These are phyloP conservation scores for Centropus unirufus DNA, from an alignment of 2,113 vertebrate genomes.

Conservation along the genomic window DNA sequence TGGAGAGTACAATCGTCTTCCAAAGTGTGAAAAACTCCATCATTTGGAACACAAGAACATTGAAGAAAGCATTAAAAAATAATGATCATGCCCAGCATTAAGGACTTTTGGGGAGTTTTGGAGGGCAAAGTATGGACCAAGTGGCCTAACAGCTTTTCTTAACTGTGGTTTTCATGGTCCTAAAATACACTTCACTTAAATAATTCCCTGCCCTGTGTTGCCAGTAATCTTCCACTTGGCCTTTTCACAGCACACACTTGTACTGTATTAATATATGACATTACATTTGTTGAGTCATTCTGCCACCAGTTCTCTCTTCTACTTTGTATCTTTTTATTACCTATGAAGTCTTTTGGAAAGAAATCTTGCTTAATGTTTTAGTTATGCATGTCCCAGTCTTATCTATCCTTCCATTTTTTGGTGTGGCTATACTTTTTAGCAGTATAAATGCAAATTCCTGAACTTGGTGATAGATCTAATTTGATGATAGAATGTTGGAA, in stretches of 20 bases:
- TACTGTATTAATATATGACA: background rate
- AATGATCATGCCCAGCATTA: background rate
- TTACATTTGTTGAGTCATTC: background rate
- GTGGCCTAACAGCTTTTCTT: background rate
- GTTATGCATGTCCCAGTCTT: background rate
- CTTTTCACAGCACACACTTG: background rate
- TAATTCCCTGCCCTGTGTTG: constrained; percentile 38
- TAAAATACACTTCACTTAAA: constrained; percentile 30
- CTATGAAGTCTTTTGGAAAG: background rate
- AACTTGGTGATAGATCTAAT: background rate
- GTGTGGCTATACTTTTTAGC: background rate
- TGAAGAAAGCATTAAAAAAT: constrained; percentile 31
- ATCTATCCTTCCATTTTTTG: too few relatives aligned
- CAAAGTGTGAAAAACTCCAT: background rate
- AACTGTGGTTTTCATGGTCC: background rate
- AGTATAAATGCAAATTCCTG: background rate
- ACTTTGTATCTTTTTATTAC: background rate
- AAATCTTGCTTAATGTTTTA: background rate
- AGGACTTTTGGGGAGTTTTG: background rate
- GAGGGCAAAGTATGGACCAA: background rate
- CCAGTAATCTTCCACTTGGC: background rate
- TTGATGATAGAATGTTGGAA: background rate
- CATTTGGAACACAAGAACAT: background rate
- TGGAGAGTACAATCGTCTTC: background rate
- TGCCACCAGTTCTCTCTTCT: background rate